Percentiles rank a stretch among this genome's conserved stretches.
Conservation (phyloP, 2,797 vertebrate genomes). For the Tamandua tetradactyla region DNA sequence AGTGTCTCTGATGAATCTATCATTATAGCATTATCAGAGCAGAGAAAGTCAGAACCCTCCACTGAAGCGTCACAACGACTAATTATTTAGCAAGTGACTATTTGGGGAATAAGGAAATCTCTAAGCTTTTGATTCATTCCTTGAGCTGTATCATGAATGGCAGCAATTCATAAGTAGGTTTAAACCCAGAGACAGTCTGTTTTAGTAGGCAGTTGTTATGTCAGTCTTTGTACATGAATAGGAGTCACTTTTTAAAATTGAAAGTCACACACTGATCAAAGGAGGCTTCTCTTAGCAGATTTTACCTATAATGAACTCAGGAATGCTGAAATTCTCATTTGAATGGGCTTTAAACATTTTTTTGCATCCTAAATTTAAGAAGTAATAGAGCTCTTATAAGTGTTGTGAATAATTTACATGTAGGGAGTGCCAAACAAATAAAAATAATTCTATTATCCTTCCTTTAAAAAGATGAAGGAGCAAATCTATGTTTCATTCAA, state of each 20-base stretch:
- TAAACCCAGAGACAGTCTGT: background rate
- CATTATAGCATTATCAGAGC: background rate
- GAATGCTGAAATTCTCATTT: background rate
- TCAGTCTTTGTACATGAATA: background rate
- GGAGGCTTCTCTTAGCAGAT: background rate
- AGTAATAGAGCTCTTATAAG: background rate
- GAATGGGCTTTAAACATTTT: background rate
- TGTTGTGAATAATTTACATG: background rate
- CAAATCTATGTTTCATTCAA: background rate
- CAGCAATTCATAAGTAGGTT: background rate
- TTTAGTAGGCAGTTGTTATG: background rate
- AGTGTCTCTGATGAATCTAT: background rate
- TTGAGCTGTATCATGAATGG: background rate
- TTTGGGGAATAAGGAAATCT: background rate
- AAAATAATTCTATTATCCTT: background rate
- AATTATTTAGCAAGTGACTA: background rate
- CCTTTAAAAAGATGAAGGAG: background rate
- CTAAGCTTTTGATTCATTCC: background rate
- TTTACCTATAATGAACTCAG: background rate
- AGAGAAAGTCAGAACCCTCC: background rate
- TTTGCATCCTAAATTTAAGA: background rate
- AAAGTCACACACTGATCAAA: background rate
- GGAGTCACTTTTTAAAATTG: background rate
- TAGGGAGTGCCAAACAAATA: background rate
- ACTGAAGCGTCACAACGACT: background rate